A percentile compares a stretch with the other conserved stretches of the same genome.
phyloP scores from a whole-genome alignment of 2,113 vertebrate species.

The Bombycilla garrulus region DNA sequence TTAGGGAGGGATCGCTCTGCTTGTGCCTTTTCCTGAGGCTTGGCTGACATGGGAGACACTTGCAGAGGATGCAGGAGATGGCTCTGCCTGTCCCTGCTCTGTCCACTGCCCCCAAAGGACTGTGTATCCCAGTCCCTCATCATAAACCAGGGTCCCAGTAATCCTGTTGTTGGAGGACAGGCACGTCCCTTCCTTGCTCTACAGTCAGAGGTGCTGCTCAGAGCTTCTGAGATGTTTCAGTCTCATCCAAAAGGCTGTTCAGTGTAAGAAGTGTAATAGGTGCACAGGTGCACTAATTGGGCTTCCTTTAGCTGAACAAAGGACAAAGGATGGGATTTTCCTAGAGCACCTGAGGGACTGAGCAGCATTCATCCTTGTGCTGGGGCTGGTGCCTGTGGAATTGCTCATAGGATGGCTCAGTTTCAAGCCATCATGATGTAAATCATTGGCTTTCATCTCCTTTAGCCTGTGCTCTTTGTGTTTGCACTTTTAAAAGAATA shows the following conservation, averaged over 20 bases:
- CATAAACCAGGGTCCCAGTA: not conserved
- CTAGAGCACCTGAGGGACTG: not conserved
- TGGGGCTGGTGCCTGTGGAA: not conserved
- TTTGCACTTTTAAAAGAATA: constrained; percentile 11
- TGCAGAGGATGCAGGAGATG: not conserved
- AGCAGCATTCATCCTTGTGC: not conserved
- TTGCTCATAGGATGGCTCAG: not conserved
- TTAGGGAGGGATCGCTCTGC: not conserved
- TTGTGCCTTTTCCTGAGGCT: not conserved
- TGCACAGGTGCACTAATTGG: not conserved
- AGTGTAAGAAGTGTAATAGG: not conserved
- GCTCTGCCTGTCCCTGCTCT: not conserved
- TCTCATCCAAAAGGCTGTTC: not conserved
- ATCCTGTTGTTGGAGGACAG: not conserved
- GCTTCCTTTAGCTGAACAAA: not conserved
- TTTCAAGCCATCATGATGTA: constrained; percentile 15
- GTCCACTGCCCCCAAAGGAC: not conserved
- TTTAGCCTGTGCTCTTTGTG: constrained; percentile 9
- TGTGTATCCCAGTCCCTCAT: not conserved
- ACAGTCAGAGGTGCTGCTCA: rapidly evolving
- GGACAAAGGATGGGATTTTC: constrained; percentile 20
- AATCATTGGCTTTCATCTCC: constrained; percentile 8
- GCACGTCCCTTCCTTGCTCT: not conserved
- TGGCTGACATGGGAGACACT: not conserved
- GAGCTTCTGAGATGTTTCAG: not conserved